Evolutionary conservation across 2,113 vertebrate species (phyloP).

Genomic region (Phycodurus eques): DNA sequence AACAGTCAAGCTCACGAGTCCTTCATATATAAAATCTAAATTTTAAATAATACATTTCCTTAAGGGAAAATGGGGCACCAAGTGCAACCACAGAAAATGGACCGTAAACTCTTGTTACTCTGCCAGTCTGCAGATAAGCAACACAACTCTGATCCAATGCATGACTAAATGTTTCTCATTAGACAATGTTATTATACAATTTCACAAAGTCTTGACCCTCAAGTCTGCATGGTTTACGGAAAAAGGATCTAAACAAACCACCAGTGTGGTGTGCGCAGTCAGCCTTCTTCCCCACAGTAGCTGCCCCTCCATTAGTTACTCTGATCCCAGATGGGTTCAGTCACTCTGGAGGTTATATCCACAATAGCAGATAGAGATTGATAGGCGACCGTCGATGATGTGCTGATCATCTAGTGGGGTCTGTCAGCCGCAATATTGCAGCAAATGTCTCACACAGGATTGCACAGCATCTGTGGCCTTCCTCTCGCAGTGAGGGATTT

Average conservation of each 20-base stretch:
- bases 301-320: conserved; percentile 49
- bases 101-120: neutral
- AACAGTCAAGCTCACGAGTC: no score
- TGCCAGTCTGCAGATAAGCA: conserved; percentile 8
- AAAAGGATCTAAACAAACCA: conserved; percentile 30
- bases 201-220: conserved; percentile 23
- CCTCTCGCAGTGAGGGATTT: conserved; percentile 28
- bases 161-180: conserved; percentile 28
- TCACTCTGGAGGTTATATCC: conserved; percentile 24
- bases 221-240: conserved; percentile 3
- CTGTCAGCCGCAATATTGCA: conserved; percentile 62
- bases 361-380: conserved; percentile 45
- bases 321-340: conserved; percentile 45
- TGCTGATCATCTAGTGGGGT: conserved; percentile 56
- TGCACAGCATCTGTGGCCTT: conserved; percentile 36
- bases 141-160: conserved; percentile 18
- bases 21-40: no score
- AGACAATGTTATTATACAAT: conserved; percentile 25
- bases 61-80: conserved; percentile 21
- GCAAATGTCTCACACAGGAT: conserved; percentile 35
- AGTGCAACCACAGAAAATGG: neutral
- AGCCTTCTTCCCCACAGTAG: conserved; percentile 13
- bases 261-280: conserved; percentile 19
- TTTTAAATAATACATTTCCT: conserved; percentile 1
- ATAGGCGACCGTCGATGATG: conserved; percentile 49